Evolutionary conservation across 1,140 invertebrate genomes (phyloP), one percentile per base, ranked within the genome.

Genomic region (Plodia interpunctella): DNA sequence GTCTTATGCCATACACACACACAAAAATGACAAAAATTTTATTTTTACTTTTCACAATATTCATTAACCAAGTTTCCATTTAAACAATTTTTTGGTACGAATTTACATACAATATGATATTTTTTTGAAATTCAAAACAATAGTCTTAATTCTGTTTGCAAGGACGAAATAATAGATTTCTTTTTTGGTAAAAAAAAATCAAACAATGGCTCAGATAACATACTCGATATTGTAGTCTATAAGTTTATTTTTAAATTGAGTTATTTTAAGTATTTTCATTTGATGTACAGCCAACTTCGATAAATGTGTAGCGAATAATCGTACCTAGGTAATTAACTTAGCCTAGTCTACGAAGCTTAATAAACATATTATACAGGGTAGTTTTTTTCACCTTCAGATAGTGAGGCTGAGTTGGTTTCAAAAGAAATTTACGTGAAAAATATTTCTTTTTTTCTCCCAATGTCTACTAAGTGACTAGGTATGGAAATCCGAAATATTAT

Each of bases 1-100:
- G 21, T 2, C 21, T 25, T 25, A 25, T 2, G 21, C 21, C 21
- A 25, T 25, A 25, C 21, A 25, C 21, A 2, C 21, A 25, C 2
- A 25, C 11, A 5, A 44, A 44, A 44, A 44, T 44, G 38, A n/a
- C n/a, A n/a, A n/a, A n/a, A 17, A 17, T 9, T 15, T 49, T 32
- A 32, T 32, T 49, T 49, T 49, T 49, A 19, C 4, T 17, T 49
- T n/a, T 49, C 15, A 49, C 49, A 49, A 49, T 20, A 56, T 44
- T 44, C 55, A 56, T 32, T 10, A 32, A 32, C 30, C 11, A 10
- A 32, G 11, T 32, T 32, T 6, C 30, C 4, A 32, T 32, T 32
- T 32, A 11, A 32, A 32, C 30, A 32, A 32, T 32, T 44, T 44
- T 44, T 44, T 17, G 38, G 5, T 15, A 17, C 3, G 2, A 44